phyloP scores from a whole-genome alignment of 2,797 vertebrate genomes.

The Scolopax rusticola region DNA sequence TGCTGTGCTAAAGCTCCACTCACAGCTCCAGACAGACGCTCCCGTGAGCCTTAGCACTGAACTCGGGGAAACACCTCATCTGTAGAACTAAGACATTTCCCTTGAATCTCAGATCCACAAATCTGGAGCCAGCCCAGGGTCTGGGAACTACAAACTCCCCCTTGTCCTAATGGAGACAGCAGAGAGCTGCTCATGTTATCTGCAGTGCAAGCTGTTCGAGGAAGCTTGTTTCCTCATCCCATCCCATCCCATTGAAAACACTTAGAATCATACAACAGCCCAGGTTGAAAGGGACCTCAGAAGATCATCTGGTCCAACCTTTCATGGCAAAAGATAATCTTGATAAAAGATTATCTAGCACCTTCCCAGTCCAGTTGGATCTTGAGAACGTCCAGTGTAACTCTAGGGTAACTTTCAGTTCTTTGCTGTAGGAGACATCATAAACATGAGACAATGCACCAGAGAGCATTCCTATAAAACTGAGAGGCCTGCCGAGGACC shows the following conservation, averaged over 20 bases:
- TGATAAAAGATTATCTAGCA: not conserved
- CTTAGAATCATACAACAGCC: not conserved
- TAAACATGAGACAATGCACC: not conserved
- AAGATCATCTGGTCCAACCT: not conserved
- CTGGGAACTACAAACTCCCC: not conserved
- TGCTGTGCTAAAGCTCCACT: not conserved
- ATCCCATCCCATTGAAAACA: not conserved
- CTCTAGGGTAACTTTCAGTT: not conserved
- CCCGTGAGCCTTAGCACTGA: not conserved
- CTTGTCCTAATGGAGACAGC: not conserved
- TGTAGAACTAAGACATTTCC: not conserved
- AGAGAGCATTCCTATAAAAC: not conserved
- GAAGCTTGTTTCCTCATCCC: not conserved
- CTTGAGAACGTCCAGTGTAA: not conserved
- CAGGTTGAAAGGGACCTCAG: not conserved
- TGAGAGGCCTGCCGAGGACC: not conserved
- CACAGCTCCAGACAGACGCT: not conserved
- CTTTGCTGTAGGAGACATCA: not conserved
- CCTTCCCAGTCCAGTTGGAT: not conserved
- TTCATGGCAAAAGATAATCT: not conserved
- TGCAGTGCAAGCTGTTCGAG: not conserved
- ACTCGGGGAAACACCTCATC: not conserved
- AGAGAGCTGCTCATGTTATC: not conserved
- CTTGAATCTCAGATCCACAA: not conserved
- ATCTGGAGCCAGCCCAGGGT: not conserved